Evolutionary conservation across 2,797 vertebrate species (phyloP).

Genomic region (Pogonophryne albipinna): DNA sequence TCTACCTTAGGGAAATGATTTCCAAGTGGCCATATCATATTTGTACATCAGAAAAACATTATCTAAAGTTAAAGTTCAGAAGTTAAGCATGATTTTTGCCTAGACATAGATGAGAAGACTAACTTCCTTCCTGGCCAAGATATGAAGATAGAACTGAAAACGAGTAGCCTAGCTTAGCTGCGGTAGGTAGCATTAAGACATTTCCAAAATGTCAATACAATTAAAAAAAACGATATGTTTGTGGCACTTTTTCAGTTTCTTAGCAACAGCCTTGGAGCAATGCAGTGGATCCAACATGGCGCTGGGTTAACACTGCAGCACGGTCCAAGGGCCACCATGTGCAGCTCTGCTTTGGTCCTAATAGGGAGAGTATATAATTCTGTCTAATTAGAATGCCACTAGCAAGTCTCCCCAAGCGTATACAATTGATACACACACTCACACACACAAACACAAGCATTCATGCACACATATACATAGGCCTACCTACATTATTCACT

Average conservation of each 20-base stretch:
- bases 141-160: background rate
- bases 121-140: background rate
- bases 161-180: background rate
- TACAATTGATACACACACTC: slow-evolving; percentile 46
- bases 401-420: slow-evolving; percentile 45
- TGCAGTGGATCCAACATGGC: slow-evolving; percentile 26
- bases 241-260: slow-evolving; percentile 14
- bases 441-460: slow-evolving; percentile 16
- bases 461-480: slow-evolving; percentile 29
- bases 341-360: slow-evolving; percentile 27
- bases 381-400: slow-evolving; percentile 72
- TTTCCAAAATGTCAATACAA: background rate
- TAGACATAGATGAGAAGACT: background rate
- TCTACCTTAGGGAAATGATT: background rate
- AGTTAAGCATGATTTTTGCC: background rate
- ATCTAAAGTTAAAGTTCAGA: background rate
- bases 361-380: slow-evolving; percentile 63
- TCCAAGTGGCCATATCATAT: background rate
- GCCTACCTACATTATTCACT: slow-evolving; percentile 63
- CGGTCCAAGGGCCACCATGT: background rate
- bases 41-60: background rate
- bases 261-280: slow-evolving; percentile 30
- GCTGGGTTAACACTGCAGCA: slow-evolving; percentile 1
- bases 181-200: background rate
- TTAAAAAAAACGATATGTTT: no score